Evolutionary conservation across 2,113 vertebrate genomes (phyloP).

Genomic region (crab-eating macaque (Macaca fascicularis)): T2T-MFA8v1.1 NC_088375.1:169243501-169244000

Average conservation of each 20-base stretch:
- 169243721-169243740: slow-evolving; percentile 68
- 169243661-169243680: slow-evolving; percentile 29
- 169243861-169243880: slow-evolving; percentile 7
- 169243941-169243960: background rate
- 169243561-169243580: background rate
- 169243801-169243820: slow-evolving; percentile 61
- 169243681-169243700: slow-evolving; percentile 57
- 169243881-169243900: background rate
- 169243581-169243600: background rate
- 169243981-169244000: background rate
- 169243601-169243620: background rate
- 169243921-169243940: background rate
- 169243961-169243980: background rate
- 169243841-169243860: slow-evolving; percentile 32
- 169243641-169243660: background rate
- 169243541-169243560: background rate
- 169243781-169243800: slow-evolving; percentile 58
- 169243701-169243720: slow-evolving; percentile 64
- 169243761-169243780: slow-evolving; percentile 59
- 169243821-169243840: slow-evolving; percentile 25
- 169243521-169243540: background rate
- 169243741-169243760: slow-evolving; percentile 64
- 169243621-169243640: slow-evolving; percentile 9
- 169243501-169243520: background rate
- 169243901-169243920: background rate